These are phyloP conservation scores for Oligia latruncula DNA, from an alignment of 2,888 invertebrate genomes.

Conservation along the genomic window DNA sequence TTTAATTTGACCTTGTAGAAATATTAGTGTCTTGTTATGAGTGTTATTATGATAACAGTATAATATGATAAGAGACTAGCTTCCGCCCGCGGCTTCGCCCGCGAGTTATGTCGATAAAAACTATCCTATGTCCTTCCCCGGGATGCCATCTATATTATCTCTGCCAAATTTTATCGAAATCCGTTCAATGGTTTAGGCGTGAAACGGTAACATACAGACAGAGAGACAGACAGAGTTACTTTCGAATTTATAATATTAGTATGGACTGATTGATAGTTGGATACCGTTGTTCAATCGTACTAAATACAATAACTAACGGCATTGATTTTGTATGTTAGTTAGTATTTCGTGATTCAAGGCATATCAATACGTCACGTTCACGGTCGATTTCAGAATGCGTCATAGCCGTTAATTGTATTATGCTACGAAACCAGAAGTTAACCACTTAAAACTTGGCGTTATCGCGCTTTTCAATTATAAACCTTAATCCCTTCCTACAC, in stretches of 20 bases:
- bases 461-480: constrained; percentile 3
- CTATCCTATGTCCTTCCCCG: too few species aligned
- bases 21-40: not conserved
- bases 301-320: not conserved
- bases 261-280: not conserved
- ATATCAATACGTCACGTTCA: not conserved
- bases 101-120: too few species aligned
- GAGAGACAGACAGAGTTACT: too few species aligned
- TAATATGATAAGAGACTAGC: not conserved
- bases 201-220: too few species aligned
- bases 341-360: not conserved
- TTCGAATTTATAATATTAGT: too few species aligned
- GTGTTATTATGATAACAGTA: not conserved
- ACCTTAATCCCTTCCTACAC: not conserved
- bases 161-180: too few species aligned
- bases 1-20: too few species aligned
- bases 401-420: constrained; percentile 11
- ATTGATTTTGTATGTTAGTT: too few species aligned
- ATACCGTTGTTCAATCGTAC: not conserved
- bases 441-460: constrained; percentile 1
- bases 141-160: too few species aligned
- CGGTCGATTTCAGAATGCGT: constrained; percentile 20
- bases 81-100: too few species aligned
- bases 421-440: not conserved
- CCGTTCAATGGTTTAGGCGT: too few species aligned